phyloP scores from a whole-genome alignment of 53 echinoderm and acorn worm genomes.

The Temnopleurus reevesii region DNA sequence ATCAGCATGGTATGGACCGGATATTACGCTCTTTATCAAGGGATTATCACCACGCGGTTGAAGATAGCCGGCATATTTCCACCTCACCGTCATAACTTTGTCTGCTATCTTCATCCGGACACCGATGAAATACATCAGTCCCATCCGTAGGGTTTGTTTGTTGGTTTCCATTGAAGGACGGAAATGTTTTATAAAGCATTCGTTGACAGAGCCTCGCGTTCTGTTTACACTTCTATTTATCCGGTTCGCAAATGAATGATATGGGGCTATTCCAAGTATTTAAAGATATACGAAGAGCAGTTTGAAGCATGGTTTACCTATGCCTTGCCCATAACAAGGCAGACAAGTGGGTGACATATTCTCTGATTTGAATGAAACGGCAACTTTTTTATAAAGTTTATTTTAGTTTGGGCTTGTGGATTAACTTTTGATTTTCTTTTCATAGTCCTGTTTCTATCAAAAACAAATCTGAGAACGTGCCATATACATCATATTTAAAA shows the following conservation, averaged over 20 bases:
- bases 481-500: no score
- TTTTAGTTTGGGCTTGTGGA: no score
- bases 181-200: constrained; percentile 19
- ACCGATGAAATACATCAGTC: neutral
- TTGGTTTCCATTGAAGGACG: constrained; percentile 18
- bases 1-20: neutral
- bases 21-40: neutral
- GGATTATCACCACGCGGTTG: neutral
- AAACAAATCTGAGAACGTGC: no score
- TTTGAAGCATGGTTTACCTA: no score
- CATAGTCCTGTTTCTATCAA: no score
- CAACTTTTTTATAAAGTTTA: no score
- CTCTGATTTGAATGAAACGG: no score
- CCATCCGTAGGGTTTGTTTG: constrained; percentile 5
- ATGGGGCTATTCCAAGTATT: neutral
- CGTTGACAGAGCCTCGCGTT: neutral
- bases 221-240: neutral
- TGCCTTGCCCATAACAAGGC: no score
- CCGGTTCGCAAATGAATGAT: neutral
- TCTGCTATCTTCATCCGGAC: neutral
- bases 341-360: no score
- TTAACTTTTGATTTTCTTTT: no score
- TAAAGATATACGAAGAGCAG: no score
- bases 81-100: neutral
- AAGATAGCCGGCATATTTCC: neutral